Percentiles rank a stretch among this genome's conserved stretches.
Evolutionary conservation across 1,140 invertebrate genomes (phyloP).

Genomic region (Ostrea edulis): DNA sequence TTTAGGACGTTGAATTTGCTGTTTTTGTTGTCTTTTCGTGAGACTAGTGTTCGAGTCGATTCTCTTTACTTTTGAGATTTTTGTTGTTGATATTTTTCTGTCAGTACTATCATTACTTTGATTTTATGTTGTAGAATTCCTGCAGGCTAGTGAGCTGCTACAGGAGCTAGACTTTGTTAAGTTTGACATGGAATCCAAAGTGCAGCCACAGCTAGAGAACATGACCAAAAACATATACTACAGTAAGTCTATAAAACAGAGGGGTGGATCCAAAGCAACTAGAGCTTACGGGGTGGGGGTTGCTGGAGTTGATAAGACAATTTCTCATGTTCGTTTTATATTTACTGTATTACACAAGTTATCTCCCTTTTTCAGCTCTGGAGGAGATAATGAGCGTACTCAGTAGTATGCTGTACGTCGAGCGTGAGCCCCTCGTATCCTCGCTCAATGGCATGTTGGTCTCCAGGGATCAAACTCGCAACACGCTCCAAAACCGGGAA

Average conservation of each 20-base stretch:
- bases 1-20: no score
- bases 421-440: slow-evolving; percentile 65
- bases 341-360: neutral
- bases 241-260: neutral
- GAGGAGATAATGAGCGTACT: slow-evolving; percentile 68
- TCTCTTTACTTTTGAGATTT: no score
- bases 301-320: no score
- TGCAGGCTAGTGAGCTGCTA: slow-evolving; percentile 72
- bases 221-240: slow-evolving; percentile 70
- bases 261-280: neutral
- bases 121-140: slow-evolving; percentile 63
- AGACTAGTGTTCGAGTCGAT: no score
- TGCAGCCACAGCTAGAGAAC: slow-evolving; percentile 73
- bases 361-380: slow-evolving; percentile 67
- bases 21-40: no score
- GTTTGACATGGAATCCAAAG: slow-evolving; percentile 69
- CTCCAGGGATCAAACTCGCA: slow-evolving; percentile 65
- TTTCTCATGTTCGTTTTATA: no score
- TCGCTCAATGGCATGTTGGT: slow-evolving; percentile 63
- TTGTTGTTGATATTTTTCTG: no score
- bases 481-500: slow-evolving; percentile 51
- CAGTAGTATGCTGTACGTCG: slow-evolving; percentile 59
- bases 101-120: no score
- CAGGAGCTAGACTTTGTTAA: slow-evolving; percentile 68
- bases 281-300: no score